Conservation (phyloP, 1,140 invertebrate genomes). For the Hyposmocoma kahamanoa region DNA sequence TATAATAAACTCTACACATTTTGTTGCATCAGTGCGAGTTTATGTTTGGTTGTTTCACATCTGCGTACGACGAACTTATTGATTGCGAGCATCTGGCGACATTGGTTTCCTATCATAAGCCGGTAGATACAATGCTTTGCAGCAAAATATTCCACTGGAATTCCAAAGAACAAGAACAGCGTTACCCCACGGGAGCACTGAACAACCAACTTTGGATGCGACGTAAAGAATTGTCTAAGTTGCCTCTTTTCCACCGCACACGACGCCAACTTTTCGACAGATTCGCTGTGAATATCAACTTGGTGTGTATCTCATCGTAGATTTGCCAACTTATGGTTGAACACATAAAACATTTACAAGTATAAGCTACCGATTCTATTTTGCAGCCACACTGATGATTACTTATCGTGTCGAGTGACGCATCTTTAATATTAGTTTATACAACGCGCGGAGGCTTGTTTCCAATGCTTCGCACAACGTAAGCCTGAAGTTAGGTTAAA, state of each 20-base stretch:
- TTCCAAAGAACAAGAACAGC: constrained; percentile 13
- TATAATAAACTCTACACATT: constrained; percentile 47
- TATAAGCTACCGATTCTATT: no score
- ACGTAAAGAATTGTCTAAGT: constrained; percentile 20
- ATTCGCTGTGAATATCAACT: constrained; percentile 27
- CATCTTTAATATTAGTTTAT: constrained; percentile 22
- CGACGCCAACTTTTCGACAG: constrained; percentile 11
- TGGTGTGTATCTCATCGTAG: background rate
- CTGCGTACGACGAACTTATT: constrained; percentile 47
- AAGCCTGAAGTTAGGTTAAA: constrained; percentile 37
- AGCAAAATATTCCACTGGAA: constrained; percentile 36
- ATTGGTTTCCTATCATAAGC: constrained; percentile 24
- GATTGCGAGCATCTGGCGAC: constrained; percentile 55
- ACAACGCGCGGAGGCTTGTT: constrained; percentile 15
- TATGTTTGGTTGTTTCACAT: constrained; percentile 35
- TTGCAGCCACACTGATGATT: no score
- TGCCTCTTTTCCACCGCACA: constrained; percentile 8
- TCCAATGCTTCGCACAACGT: constrained; percentile 28
- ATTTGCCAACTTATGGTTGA: no score
- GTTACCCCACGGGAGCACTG: constrained; percentile 14
- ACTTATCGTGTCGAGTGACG: constrained; percentile 16
- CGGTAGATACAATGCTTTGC: constrained; percentile 22
- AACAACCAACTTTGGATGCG: constrained; percentile 21
- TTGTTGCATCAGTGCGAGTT: constrained; percentile 38
- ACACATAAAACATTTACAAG: no score